phyloP scores from a whole-genome alignment of 2,113 vertebrate species.

The Phoenicopterus ruber region DNA sequence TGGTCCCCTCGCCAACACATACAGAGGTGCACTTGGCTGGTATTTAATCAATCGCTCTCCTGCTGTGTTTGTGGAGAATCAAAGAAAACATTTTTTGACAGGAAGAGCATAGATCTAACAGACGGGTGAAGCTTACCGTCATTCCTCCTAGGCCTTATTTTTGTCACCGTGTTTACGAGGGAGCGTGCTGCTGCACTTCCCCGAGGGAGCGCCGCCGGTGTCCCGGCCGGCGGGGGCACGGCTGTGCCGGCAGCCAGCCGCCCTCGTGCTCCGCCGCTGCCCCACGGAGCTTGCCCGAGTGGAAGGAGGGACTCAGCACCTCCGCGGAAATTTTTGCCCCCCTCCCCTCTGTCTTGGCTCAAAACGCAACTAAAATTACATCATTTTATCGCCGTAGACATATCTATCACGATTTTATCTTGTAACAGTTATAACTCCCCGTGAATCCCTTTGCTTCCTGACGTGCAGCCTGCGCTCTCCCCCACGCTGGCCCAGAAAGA shows the following conservation, averaged over 20 bases:
- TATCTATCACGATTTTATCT: not conserved
- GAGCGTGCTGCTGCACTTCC: not conserved
- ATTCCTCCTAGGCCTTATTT: not conserved
- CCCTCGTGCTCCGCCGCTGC: fast-evolving
- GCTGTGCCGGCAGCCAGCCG: not conserved
- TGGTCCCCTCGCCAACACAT: not conserved
- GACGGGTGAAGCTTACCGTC: not conserved
- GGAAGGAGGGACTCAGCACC: not conserved
- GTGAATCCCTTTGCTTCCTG: not conserved
- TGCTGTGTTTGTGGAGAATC: not conserved
- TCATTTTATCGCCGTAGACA: not conserved
- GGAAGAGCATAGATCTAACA: not conserved
- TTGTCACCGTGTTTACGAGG: not conserved
- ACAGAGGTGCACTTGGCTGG: not conserved
- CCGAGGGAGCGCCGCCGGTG: fast-evolving
- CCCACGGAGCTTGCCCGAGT: not conserved
- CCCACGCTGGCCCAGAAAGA: not conserved
- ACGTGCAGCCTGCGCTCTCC: not conserved
- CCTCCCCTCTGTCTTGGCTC: not conserved
- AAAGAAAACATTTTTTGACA: not conserved
- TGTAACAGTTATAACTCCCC: not conserved
- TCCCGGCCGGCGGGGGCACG: not conserved
- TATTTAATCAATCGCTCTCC: not conserved
- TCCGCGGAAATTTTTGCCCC: not conserved
- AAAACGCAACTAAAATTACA: not conserved